Percentiles rank a stretch among this genome's conserved stretches.
Conservation (phyloP, 92 coral and sea anemone genomes). For the Epizoanthus stellaris region DNA sequence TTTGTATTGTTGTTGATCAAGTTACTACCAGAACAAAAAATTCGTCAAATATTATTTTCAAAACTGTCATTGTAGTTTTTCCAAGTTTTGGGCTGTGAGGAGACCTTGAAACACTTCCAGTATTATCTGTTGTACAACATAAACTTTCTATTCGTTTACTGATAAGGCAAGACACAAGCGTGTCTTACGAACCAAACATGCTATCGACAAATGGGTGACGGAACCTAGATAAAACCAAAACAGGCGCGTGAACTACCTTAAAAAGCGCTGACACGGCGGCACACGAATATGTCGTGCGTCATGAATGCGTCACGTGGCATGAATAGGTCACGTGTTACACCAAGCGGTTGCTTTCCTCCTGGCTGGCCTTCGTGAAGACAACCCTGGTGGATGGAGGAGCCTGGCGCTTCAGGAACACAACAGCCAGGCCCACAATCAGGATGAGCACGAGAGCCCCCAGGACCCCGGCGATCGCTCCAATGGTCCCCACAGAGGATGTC, state of each 20-base stretch:
- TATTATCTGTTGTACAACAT: neutral
- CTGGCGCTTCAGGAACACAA: constrained; percentile 59
- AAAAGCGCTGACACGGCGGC: neutral
- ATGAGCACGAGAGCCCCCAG: constrained; percentile 75
- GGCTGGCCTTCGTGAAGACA: constrained; percentile 65
- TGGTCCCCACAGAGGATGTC: constrained; percentile 60
- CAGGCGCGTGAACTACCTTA: neutral
- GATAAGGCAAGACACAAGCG: no score
- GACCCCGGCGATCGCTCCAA: constrained; percentile 77
- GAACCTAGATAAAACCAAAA: neutral
- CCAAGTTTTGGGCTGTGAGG: no score
- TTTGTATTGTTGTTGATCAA: no score
- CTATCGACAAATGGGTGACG: neutral
- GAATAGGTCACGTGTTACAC: constrained; percentile 44
- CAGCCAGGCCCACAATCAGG: constrained; percentile 66
- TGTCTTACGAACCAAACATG: constrained; percentile 5
- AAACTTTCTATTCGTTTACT: neutral
- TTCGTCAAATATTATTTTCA: no score
- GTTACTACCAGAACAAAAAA: no score
- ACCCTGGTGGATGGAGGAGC: constrained; percentile 57
- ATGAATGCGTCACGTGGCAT: neutral
- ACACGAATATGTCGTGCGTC: neutral
- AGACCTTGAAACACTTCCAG: neutral
- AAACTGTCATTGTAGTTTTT: no score
- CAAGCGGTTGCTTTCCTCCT: constrained; percentile 68